These are phyloP conservation scores for Mesaphorura yosii DNA, from an alignment of 1,140 invertebrate species.

Conservation along the genomic window DNA sequence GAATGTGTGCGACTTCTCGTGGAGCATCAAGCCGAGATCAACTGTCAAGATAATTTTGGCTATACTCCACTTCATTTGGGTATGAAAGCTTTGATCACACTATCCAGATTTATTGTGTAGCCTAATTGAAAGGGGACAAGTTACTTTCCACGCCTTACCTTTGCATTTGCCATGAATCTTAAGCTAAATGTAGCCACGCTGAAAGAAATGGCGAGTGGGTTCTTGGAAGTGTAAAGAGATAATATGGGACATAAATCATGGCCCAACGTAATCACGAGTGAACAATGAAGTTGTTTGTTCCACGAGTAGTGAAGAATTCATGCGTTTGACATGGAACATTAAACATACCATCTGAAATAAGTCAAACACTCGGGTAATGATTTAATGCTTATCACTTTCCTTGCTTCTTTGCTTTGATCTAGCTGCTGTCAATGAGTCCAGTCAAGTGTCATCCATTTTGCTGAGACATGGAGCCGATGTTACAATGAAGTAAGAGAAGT, in stretches of 20 bases:
- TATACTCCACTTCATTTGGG: constrained; percentile 53
- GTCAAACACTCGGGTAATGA: too few species aligned
- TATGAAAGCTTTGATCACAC: neutral
- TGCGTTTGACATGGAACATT: too few species aligned
- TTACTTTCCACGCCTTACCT: constrained; percentile 43
- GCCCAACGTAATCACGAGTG: too few species aligned
- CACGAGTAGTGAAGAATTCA: too few species aligned
- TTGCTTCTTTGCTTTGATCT: constrained; percentile 48
- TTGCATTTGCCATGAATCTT: too few species aligned
- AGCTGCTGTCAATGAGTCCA: constrained; percentile 70
- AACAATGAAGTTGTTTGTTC: too few species aligned
- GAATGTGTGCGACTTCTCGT: constrained; percentile 56
- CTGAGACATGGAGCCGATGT: constrained; percentile 67
- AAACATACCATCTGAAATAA: too few species aligned
- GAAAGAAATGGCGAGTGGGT: too few species aligned
- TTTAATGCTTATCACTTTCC: too few species aligned
- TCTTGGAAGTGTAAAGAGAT: too few species aligned
- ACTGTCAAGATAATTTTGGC: constrained; percentile 73
- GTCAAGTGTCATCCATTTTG: constrained; percentile 58
- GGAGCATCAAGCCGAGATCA: constrained; percentile 58
- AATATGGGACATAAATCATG: too few species aligned
- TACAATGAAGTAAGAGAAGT: constrained; percentile 42
- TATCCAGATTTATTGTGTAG: neutral
- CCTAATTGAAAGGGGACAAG: neutral
- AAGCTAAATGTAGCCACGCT: neutral